Conservation (phyloP, 2,888 invertebrate genomes). For the Azorinus chamasolen region DNA sequence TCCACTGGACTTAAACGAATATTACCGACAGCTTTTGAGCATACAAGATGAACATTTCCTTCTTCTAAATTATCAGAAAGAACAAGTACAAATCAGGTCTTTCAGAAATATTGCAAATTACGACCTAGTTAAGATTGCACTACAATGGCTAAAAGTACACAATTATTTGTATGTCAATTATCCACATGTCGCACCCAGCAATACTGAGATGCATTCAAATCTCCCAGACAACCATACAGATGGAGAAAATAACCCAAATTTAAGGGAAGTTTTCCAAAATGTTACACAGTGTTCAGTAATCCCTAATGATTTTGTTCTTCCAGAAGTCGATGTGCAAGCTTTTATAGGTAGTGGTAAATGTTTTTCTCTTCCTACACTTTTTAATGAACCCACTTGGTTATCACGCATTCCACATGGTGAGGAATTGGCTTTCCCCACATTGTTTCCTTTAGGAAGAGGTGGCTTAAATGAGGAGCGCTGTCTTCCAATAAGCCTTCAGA, state of each 20-base stretch:
- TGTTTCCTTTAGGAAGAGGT: slow-evolving; percentile 26
- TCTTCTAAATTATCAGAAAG: no score
- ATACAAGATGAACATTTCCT: background rate
- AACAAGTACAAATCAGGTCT: no score
- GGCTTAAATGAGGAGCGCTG: background rate
- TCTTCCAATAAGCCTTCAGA: background rate
- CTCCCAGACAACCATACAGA: background rate
- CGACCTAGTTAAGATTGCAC: background rate
- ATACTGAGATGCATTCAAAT: slow-evolving; percentile 1
- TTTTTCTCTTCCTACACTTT: background rate
- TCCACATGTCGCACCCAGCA: no score
- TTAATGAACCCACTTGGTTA: no score
- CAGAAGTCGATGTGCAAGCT: background rate
- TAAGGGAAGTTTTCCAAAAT: no score
- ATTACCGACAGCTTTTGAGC: background rate
- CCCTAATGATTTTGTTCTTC: no score
- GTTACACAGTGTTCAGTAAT: no score
- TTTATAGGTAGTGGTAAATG: background rate
- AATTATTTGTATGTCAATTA: background rate
- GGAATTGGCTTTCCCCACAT: slow-evolving; percentile 28
- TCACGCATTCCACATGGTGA: slow-evolving; percentile 23
- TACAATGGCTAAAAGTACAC: background rate
- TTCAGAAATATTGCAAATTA: no score
- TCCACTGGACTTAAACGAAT: background rate
- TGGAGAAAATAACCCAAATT: no score